These are phyloP conservation scores for Limnephilus lunatus DNA, from an alignment of 2,888 invertebrate genomes.

Conservation along the genomic window DNA sequence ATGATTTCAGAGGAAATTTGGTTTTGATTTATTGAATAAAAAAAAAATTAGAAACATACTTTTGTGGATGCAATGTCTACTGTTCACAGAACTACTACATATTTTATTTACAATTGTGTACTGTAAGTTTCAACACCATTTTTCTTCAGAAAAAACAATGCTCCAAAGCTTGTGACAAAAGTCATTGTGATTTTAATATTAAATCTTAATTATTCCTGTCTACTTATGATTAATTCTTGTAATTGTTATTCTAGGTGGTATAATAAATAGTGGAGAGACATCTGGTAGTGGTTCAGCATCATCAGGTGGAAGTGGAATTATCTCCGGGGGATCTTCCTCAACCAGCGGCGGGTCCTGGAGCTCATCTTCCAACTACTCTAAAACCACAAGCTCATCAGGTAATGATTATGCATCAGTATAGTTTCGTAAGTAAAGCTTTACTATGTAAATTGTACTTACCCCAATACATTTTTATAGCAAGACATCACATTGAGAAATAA, in stretches of 20 bases:
- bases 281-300: constrained; percentile 13
- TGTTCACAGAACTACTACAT: too few species aligned
- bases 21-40: too few species aligned
- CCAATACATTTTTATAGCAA: background rate
- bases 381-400: constrained; percentile 27
- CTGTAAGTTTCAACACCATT: too few species aligned
- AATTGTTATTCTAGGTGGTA: constrained; percentile 42
- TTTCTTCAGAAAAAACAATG: background rate
- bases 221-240: background rate
- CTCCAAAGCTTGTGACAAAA: background rate
- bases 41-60: too few species aligned
- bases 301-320: background rate
- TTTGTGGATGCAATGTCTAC: too few species aligned
- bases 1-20: too few species aligned
- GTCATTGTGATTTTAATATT: background rate
- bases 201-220: background rate
- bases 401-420: background rate
- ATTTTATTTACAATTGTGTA: too few species aligned
- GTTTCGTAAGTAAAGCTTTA: background rate
- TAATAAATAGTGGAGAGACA: constrained; percentile 44
- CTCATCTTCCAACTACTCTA: constrained; percentile 32
- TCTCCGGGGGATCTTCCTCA: background rate
- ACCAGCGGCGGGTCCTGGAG: constrained; percentile 6
- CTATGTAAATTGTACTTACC: background rate
- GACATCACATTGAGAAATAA: background rate